phyloP scores from a whole-genome alignment of 2,888 invertebrate genomes.

The Nomada flava region DNA sequence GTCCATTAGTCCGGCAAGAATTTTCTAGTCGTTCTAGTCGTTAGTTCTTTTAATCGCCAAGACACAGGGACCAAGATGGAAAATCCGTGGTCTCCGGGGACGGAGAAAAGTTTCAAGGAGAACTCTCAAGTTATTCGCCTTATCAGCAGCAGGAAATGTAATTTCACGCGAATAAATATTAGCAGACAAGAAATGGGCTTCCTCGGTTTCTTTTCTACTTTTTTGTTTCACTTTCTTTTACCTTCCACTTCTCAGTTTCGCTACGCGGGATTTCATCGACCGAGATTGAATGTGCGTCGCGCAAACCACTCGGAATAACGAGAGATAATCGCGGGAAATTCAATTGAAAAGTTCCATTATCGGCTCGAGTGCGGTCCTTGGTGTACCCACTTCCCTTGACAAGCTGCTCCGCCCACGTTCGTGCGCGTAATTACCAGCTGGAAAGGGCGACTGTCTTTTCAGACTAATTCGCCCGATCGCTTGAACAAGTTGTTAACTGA shows the following conservation, averaged over 20 bases:
- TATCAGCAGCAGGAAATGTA: constrained; percentile 31
- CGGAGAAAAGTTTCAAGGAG: neutral
- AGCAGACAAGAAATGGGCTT: neutral
- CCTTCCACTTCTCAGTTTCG: neutral
- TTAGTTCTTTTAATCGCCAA: constrained; percentile 28
- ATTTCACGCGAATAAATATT: constrained; percentile 54
- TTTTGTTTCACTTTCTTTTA: neutral
- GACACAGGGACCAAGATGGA: neutral
- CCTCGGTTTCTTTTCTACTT: neutral
- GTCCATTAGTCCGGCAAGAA: constrained; percentile 7
- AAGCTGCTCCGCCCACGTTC: constrained; percentile 38
- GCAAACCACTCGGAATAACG: constrained; percentile 41
- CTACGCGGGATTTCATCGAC: constrained; percentile 8
- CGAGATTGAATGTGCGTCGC: constrained; percentile 17
- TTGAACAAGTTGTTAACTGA: constrained; percentile 43
- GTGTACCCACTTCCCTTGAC: constrained; percentile 53
- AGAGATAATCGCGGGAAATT: constrained; percentile 60
- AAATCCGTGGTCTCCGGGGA: constrained; percentile 7
- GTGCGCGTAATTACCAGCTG: constrained; percentile 55
- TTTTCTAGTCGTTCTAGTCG: constrained; percentile 8
- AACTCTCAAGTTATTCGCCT: constrained; percentile 22
- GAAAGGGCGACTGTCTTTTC: constrained; percentile 45
- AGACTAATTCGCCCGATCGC: constrained; percentile 53
- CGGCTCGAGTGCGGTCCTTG: constrained; percentile 38
- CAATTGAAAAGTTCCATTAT: constrained; percentile 64